phyloP scores from a whole-genome alignment of 2,888 invertebrate genomes.

The Cremastinae sp. region DNA sequence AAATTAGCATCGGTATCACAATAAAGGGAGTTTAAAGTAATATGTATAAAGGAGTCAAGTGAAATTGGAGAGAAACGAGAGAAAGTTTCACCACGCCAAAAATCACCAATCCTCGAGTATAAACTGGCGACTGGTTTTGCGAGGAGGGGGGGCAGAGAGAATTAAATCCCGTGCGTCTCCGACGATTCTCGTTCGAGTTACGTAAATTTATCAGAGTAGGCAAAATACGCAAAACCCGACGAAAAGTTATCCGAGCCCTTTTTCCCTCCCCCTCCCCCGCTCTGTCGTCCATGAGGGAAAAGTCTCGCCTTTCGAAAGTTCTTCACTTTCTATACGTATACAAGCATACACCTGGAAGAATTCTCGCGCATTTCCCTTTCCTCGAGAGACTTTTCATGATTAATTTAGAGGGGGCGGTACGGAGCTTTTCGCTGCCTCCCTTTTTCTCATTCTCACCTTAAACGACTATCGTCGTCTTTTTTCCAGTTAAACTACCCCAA shows the following conservation, averaged over 20 bases:
- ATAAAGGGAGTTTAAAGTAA: slow-evolving; percentile 13
- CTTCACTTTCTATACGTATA: slow-evolving; percentile 30
- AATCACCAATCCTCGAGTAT: slow-evolving; percentile 40
- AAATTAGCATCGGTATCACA: slow-evolving; percentile 45
- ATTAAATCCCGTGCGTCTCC: slow-evolving; percentile 44
- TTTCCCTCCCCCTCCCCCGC: slow-evolving; percentile 4
- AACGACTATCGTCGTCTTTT: slow-evolving; percentile 3
- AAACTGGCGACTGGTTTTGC: slow-evolving; percentile 14
- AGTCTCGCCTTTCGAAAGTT: slow-evolving; percentile 40
- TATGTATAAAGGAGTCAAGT: slow-evolving; percentile 6
- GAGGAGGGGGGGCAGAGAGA: slow-evolving; percentile 8
- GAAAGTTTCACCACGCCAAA: slow-evolving; percentile 27
- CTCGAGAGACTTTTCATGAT: slow-evolving; percentile 51
- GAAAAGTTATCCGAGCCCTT: slow-evolving; percentile 46
- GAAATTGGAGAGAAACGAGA: slow-evolving; percentile 33
- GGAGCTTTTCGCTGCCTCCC: slow-evolving; percentile 42
- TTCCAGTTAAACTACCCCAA: not conserved
- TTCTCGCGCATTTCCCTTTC: slow-evolving; percentile 41
- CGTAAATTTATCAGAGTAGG: slow-evolving; percentile 45
- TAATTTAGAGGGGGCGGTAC: slow-evolving; percentile 38
- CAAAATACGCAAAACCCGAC: slow-evolving; percentile 48
- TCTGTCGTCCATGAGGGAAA: slow-evolving; percentile 10
- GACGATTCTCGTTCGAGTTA: slow-evolving; percentile 43
- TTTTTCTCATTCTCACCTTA: slow-evolving; percentile 30
- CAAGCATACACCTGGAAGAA: slow-evolving; percentile 7